Conservation (phyloP, 2,797 vertebrate species). For the Gephyroberyx darwinii region DNA sequence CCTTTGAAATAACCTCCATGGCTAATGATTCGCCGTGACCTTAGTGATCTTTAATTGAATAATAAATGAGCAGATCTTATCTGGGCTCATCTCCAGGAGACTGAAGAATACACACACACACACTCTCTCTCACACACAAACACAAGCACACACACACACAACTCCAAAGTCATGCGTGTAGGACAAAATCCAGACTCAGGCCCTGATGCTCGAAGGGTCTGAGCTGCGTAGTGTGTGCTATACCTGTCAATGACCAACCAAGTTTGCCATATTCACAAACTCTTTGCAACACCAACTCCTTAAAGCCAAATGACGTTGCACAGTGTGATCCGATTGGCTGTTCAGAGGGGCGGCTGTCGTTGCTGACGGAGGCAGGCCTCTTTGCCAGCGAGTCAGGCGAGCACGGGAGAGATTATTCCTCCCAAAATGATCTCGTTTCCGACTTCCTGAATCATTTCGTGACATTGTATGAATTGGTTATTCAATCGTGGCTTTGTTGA, state of each 20-base stretch:
- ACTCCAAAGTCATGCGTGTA: constrained; percentile 56
- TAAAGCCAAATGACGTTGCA: no score
- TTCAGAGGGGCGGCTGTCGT: no score
- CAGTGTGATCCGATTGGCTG: no score
- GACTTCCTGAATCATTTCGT: constrained; percentile 15
- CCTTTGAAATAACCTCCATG: constrained; percentile 69
- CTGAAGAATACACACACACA: constrained; percentile 27
- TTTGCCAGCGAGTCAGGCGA: no score
- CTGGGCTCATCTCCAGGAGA: constrained; percentile 53
- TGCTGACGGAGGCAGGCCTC: no score
- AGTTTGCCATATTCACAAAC: no score
- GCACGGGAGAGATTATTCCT: background rate
- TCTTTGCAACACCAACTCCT: no score
- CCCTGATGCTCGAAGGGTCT: background rate
- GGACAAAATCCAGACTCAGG: constrained; percentile 15
- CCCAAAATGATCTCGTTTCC: background rate
- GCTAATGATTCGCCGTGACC: constrained; percentile 76
- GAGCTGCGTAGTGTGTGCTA: background rate
- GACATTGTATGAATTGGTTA: background rate
- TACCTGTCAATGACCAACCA: no score
- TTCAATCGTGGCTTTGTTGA: constrained; percentile 23
- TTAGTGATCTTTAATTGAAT: constrained; percentile 77
- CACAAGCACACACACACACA: constrained; percentile 1
- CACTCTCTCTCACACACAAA: background rate
- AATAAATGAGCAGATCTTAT: constrained; percentile 80